These are phyloP conservation scores for Ophioninae sp. DNA, from an alignment of 2,888 invertebrate genomes.

Conservation along the genomic window DNA sequence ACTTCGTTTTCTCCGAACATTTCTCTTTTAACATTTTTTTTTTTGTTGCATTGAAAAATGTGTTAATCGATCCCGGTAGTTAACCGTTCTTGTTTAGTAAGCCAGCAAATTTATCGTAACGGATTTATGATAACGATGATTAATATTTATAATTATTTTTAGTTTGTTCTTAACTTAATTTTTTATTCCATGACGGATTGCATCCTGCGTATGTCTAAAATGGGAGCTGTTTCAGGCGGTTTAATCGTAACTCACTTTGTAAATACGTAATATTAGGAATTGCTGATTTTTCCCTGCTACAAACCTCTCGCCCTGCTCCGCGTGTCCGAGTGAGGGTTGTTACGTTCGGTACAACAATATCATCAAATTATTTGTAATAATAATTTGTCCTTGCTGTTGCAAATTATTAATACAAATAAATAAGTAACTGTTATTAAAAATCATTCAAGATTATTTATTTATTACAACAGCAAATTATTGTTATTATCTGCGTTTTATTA, in stretches of 20 bases:
- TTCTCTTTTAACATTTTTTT: conserved; percentile 59
- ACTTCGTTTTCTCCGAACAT: conserved; percentile 51
- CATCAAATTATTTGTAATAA: too few species aligned
- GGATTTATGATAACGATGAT: conserved; percentile 31
- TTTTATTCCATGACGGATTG: neutral
- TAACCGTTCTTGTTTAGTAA: neutral
- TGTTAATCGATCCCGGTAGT: conserved; percentile 21
- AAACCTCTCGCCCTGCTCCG: neutral
- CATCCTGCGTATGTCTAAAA: conserved; percentile 18
- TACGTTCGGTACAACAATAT: neutral
- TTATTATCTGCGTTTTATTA: too few species aligned
- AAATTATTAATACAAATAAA: too few species aligned
- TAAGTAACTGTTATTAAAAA: too few species aligned
- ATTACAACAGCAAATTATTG: too few species aligned
- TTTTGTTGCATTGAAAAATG: conserved; percentile 44
- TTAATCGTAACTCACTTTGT: conserved; percentile 45
- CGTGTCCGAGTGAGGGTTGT: conserved; percentile 3
- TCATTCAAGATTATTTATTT: too few species aligned
- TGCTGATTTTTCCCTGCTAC: neutral
- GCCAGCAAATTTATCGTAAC: neutral
- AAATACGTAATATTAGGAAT: conserved; percentile 41
- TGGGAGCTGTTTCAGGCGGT: conserved; percentile 39
- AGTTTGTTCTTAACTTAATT: neutral
- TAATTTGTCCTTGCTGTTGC: too few species aligned
- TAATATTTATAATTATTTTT: conserved; percentile 6